Conservation (phyloP, 2,888 invertebrate species). For the Synanthedon tipuliformis region DNA sequence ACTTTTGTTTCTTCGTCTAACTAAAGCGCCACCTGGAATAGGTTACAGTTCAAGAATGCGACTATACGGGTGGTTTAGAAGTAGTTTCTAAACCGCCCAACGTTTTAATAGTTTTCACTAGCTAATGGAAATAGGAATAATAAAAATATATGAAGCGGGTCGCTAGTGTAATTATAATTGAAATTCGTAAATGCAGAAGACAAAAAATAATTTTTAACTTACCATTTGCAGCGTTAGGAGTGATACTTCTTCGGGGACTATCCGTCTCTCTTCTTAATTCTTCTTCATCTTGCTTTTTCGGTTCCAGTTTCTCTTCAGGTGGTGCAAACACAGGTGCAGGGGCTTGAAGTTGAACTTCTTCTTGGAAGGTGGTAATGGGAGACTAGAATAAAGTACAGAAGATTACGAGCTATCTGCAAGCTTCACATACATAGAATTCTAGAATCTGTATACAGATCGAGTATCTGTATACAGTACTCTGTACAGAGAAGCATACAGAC, state of each 20-base stretch:
- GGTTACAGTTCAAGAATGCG: too few species aligned
- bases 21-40: conserved; percentile 55
- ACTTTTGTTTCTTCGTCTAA: conserved; percentile 75
- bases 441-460: too few species aligned
- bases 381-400: conserved; percentile 21
- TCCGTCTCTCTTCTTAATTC: conserved; percentile 52
- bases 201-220: conserved; percentile 1
- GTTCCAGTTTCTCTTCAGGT: conserved; percentile 7
- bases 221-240: conserved; percentile 61
- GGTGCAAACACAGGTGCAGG: background rate
- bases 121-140: too few species aligned
- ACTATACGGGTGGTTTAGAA: too few species aligned
- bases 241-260: conserved; percentile 56
- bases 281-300: conserved; percentile 45
- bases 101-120: too few species aligned
- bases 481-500: too few species aligned
- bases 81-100: too few species aligned
- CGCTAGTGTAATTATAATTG: background rate
- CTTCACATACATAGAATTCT: too few species aligned
- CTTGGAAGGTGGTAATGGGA: conserved; percentile 35
- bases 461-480: too few species aligned
- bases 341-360: conserved; percentile 29
- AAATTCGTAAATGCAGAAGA: background rate
- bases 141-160: too few species aligned
- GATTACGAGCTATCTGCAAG: background rate